Evolutionary conservation across 2,888 invertebrate species (phyloP).

Genomic region (Sarcophaga carnaria): DNA sequence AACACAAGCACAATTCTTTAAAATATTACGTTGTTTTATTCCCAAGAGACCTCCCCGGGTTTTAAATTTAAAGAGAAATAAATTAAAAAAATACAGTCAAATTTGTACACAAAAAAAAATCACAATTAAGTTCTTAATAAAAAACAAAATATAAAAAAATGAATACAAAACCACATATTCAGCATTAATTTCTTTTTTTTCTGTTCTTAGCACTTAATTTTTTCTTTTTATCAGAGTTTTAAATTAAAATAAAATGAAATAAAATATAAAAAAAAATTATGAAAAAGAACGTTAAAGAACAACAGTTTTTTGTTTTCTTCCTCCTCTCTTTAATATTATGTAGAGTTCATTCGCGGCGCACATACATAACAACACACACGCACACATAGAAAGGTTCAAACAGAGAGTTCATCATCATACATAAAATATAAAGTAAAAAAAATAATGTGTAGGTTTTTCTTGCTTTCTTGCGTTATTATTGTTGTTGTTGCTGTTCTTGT

Average conservation of each 20-base stretch:
- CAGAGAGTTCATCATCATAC: conserved; percentile 59
- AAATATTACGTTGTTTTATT: too few relatives aligned
- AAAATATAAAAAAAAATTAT: too few relatives aligned
- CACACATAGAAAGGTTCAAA: conserved; percentile 60
- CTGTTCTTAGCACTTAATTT: background rate
- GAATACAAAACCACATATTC: conserved; percentile 43
- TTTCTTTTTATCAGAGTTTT: conserved; percentile 40
- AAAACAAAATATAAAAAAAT: background rate
- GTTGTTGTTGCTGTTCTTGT: background rate
- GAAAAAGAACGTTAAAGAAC: conserved; percentile 52
- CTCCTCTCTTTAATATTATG: conserved; percentile 35
- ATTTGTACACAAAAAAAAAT: background rate
- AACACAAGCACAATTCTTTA: too few relatives aligned
- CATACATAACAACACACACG: conserved; percentile 4
- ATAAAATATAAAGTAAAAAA: conserved; percentile 25
- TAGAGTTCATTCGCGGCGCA: conserved; percentile 50
- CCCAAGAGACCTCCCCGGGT: background rate
- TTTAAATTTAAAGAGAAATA: background rate
- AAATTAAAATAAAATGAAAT: conserved; percentile 9
- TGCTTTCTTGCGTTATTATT: background rate
- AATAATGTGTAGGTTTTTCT: conserved; percentile 59
- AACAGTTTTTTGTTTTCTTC: conserved; percentile 8
- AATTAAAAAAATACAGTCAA: background rate
- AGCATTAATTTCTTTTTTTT: conserved; percentile 37
- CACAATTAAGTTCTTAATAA: background rate